Percentiles rank a stretch among this genome's conserved stretches.
Conservation (phyloP, 2,113 vertebrate species). For the Vidua macroura region DNA sequence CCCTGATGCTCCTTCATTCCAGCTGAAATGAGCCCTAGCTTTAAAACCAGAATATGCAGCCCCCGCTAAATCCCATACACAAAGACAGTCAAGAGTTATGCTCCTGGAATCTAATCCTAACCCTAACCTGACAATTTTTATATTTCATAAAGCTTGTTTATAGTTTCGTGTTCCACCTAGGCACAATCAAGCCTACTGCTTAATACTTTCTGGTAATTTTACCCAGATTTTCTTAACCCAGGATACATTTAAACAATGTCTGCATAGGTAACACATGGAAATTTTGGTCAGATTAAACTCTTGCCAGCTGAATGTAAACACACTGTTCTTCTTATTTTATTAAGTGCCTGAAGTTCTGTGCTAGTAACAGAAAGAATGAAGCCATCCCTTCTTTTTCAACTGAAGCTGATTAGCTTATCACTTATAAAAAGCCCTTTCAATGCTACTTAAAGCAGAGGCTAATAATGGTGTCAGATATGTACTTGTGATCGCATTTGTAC, state of each 20-base stretch:
- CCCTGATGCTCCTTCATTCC: background rate
- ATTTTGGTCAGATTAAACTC: background rate
- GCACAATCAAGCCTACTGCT: background rate
- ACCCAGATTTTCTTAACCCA: background rate
- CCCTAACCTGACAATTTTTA: background rate
- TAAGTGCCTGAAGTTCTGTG: background rate
- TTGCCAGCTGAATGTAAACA: background rate
- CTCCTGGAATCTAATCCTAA: background rate
- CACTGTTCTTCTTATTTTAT: background rate
- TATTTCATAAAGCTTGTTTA: background rate
- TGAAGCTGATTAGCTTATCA: background rate
- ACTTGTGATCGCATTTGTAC: background rate
- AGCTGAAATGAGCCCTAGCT: background rate
- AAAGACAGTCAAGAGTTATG: background rate
- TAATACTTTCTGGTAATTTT: background rate
- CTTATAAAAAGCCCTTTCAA: background rate
- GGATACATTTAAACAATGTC: background rate
- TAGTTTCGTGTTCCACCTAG: background rate
- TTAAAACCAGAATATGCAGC: background rate
- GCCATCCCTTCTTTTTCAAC: background rate
- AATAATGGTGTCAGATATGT: background rate
- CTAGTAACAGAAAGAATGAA: background rate
- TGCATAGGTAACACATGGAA: background rate
- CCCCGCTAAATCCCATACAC: background rate
- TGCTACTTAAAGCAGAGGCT: background rate